These are phyloP conservation scores for Prinia subflava DNA, from an alignment of 2,113 vertebrate genomes.

Conservation along the genomic window DNA sequence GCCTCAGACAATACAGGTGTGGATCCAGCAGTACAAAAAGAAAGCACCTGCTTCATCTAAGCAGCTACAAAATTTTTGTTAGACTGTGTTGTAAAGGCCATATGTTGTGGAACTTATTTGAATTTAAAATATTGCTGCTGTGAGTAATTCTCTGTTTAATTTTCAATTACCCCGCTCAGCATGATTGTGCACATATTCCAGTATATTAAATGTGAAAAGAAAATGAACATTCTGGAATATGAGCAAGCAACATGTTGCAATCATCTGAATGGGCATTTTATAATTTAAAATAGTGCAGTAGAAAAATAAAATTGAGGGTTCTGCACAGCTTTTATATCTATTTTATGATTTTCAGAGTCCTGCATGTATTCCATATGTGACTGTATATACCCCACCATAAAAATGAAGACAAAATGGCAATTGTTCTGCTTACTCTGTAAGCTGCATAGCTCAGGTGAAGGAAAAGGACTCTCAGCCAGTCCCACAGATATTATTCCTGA, in stretches of 20 bases:
- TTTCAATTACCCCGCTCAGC: background rate
- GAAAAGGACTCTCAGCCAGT: background rate
- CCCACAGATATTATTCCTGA: background rate
- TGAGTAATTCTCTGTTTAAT: conserved; percentile 13
- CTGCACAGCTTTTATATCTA: background rate
- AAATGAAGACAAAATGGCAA: background rate
- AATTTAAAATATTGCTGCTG: conserved; percentile 4
- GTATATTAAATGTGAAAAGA: background rate
- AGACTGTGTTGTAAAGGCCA: background rate
- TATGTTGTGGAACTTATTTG: conserved; percentile 1
- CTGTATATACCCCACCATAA: background rate
- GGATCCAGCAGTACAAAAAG: background rate
- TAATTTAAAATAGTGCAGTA: background rate
- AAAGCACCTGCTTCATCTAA: background rate
- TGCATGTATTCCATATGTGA: background rate
- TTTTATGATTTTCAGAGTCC: background rate
- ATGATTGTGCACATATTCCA: background rate
- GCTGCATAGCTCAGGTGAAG: background rate
- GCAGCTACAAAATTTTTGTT: background rate
- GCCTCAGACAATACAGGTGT: background rate
- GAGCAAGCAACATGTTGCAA: background rate
- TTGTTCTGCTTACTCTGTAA: background rate
- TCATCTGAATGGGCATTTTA: background rate
- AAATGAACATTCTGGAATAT: background rate
- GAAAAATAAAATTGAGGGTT: background rate